Conservation (phyloP, 2,113 vertebrate species). For the Spea multiplicata region DNA sequence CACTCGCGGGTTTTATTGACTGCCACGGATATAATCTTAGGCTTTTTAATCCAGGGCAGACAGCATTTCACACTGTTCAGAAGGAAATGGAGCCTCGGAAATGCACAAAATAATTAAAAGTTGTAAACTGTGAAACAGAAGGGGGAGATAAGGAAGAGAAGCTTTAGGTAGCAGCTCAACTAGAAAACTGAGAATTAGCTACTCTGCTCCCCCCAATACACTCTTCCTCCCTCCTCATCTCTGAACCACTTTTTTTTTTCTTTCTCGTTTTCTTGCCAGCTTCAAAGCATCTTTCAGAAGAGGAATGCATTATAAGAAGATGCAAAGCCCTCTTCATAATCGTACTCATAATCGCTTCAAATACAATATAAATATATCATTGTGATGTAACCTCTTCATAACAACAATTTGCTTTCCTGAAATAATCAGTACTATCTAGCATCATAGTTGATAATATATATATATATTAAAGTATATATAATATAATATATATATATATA, state of each 20-base stretch:
- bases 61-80: constrained; percentile 11
- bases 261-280: neutral
- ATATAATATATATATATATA: too few species aligned
- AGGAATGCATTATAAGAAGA: constrained; percentile 25
- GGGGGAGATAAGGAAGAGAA: constrained; percentile 46
- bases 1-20: constrained; percentile 37
- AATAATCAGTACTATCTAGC: too few species aligned
- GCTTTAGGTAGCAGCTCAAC: constrained; percentile 50
- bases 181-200: constrained; percentile 52
- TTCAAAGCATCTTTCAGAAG: constrained; percentile 14
- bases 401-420: neutral
- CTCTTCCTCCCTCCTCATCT: neutral
- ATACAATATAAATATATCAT: constrained; percentile 3
- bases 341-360: constrained; percentile 16
- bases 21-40: constrained; percentile 13
- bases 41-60: constrained; percentile 49
- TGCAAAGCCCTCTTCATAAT: constrained; percentile 8
- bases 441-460: too few species aligned
- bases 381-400: constrained; percentile 19
- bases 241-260: neutral
- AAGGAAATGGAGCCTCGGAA: constrained; percentile 50
- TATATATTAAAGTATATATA: too few species aligned
- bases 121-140: constrained; percentile 46
- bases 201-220: neutral
- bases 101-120: constrained; percentile 58